Percentiles rank a stretch among this genome's conserved stretches.
phyloP scores from a whole-genome alignment of 2,113 vertebrate species.

The Pelecanoides urinatrix region DNA sequence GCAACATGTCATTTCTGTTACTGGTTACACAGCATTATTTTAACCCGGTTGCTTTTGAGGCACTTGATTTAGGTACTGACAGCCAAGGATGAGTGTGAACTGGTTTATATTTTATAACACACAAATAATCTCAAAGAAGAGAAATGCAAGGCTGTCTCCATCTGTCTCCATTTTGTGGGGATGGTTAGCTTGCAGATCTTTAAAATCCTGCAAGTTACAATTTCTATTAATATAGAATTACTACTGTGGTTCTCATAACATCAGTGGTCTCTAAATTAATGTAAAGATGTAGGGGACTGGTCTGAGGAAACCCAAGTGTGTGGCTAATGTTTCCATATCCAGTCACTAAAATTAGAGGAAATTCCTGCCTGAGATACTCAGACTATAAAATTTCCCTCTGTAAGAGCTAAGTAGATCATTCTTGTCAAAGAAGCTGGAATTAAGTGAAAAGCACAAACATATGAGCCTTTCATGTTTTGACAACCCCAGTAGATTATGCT shows the following conservation, averaged over 20 bases:
- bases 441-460: background rate
- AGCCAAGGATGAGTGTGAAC: background rate
- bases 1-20: background rate
- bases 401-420: background rate
- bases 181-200: background rate
- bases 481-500: background rate
- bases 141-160: background rate
- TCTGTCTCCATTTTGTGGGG: background rate
- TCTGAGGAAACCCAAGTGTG: background rate
- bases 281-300: background rate
- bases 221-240: background rate
- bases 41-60: background rate
- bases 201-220: background rate
- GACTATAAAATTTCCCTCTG: background rate
- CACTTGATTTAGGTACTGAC: background rate
- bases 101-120: background rate
- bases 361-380: background rate
- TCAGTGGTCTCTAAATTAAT: background rate
- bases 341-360: background rate
- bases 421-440: background rate
- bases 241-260: background rate
- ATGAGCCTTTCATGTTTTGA: background rate
- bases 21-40: background rate
- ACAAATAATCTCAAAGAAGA: background rate
- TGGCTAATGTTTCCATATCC: background rate